Conservation (phyloP, 2,113 vertebrate species). For the Psittacara wagleri region DNA sequence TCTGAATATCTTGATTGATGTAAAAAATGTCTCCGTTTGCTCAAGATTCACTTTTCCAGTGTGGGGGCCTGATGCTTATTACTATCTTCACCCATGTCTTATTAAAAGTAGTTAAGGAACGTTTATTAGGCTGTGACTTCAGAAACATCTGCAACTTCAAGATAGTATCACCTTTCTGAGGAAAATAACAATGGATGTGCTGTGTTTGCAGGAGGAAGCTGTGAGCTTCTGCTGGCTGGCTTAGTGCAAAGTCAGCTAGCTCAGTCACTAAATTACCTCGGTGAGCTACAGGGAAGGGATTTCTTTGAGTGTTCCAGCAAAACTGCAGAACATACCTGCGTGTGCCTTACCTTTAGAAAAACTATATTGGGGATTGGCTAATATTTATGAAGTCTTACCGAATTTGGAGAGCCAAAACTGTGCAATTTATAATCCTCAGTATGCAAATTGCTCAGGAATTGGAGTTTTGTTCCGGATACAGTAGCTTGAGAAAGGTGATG, state of each 20-base stretch:
- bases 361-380: fast-evolving
- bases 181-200: not conserved
- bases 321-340: not conserved
- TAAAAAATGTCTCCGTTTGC: not conserved
- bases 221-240: not conserved
- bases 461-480: not conserved
- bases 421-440: not conserved
- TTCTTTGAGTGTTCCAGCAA: no score
- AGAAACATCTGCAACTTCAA: not conserved
- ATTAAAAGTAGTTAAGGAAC: not conserved
- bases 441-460: not conserved
- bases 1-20: not conserved
- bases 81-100: not conserved
- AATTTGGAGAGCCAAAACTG: not conserved
- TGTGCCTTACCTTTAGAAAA: not conserved
- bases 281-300: not conserved
- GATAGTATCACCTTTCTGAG: not conserved
- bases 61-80: not conserved
- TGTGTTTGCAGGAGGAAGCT: not conserved
- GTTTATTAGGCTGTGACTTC: not conserved
- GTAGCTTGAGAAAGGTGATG: not conserved
- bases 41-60: not conserved
- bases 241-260: not conserved
- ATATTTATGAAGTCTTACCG: not conserved
- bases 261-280: fast-evolving